phyloP scores from a whole-genome alignment of 2,113 vertebrate genomes.

The Ictalurus furcatus region DNA sequence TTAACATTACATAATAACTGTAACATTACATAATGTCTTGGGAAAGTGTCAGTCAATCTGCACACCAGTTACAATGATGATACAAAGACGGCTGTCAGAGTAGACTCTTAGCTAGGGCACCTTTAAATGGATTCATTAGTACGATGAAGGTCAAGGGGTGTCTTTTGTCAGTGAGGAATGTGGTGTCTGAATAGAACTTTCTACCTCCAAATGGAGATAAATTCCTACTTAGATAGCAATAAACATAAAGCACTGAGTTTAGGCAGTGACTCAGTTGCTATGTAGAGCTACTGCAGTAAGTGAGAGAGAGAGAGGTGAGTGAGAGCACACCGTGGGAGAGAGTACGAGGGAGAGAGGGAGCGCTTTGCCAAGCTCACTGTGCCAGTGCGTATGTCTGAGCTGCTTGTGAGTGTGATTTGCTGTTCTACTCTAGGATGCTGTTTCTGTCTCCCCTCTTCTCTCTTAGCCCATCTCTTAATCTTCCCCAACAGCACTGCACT shows the following conservation, averaged over 20 bases:
- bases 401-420: conserved; percentile 56
- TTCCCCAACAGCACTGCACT: conserved; percentile 76
- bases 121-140: not conserved
- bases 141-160: not conserved
- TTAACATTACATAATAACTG: not conserved
- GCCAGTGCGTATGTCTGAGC: conserved; percentile 65
- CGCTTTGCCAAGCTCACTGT: conserved; percentile 29
- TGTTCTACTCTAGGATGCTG: conserved; percentile 69
- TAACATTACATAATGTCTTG: not conserved
- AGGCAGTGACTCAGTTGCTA: conserved; percentile 80
- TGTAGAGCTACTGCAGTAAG: conserved; percentile 83
- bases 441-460: conserved; percentile 55
- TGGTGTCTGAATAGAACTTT: not conserved
- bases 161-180: not conserved
- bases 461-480: conserved; percentile 60
- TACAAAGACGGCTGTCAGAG: not conserved
- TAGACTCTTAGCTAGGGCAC: not conserved
- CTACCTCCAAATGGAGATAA: not conserved
- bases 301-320: conserved; percentile 31
- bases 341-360: conserved; percentile 54
- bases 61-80: not conserved
- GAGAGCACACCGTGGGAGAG: too few species aligned
- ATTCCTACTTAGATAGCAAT: conserved; percentile 3
- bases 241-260: conserved; percentile 63
- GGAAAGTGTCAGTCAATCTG: not conserved